Evolutionary conservation across 2,888 invertebrate genomes (phyloP).

Genomic region (Drosophila mayaguana): DNA sequence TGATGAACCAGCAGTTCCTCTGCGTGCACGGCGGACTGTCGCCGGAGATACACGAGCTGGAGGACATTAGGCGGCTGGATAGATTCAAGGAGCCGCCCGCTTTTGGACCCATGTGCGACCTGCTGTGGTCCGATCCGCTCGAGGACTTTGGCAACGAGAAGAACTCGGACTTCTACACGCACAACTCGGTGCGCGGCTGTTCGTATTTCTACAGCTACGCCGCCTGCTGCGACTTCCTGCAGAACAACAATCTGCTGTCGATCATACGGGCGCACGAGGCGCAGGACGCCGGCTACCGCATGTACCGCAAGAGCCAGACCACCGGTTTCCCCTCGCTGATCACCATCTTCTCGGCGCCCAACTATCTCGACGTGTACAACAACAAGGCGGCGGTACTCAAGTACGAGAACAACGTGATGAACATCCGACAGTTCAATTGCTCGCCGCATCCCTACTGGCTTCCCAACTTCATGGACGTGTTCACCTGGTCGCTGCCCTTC

Average conservation of each 20-base stretch:
- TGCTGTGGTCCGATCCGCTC: slow-evolving; percentile 99
- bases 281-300: slow-evolving; percentile 98
- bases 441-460: slow-evolving; percentile 99
- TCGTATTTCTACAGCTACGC: slow-evolving; percentile 99
- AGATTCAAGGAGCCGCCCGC: slow-evolving; percentile 99
- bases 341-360: slow-evolving; percentile 99
- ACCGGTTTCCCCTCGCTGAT: slow-evolving; percentile 99
- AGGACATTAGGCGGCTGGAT: slow-evolving; percentile 98
- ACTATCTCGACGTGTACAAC: slow-evolving; percentile 99
- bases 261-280: slow-evolving; percentile 99
- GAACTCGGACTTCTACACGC: slow-evolving; percentile 99
- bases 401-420: slow-evolving; percentile 99
- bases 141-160: slow-evolving; percentile 99
- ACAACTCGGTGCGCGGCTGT: slow-evolving; percentile 99
- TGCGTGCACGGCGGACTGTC: slow-evolving; percentile 99
- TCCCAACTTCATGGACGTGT: slow-evolving; percentile 99
- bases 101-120: slow-evolving; percentile 99
- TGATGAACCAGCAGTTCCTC: slow-evolving; percentile 99
- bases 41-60: slow-evolving; percentile 99
- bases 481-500: slow-evolving; percentile 99
- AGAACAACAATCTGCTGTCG: slow-evolving; percentile 99
- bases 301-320: slow-evolving; percentile 99
- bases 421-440: slow-evolving; percentile 99
- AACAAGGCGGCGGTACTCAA: slow-evolving; percentile 99
- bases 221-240: slow-evolving; percentile 99